phyloP scores from a whole-genome alignment of 1,140 invertebrate species.

The Drosophila micromelanica region DNA sequence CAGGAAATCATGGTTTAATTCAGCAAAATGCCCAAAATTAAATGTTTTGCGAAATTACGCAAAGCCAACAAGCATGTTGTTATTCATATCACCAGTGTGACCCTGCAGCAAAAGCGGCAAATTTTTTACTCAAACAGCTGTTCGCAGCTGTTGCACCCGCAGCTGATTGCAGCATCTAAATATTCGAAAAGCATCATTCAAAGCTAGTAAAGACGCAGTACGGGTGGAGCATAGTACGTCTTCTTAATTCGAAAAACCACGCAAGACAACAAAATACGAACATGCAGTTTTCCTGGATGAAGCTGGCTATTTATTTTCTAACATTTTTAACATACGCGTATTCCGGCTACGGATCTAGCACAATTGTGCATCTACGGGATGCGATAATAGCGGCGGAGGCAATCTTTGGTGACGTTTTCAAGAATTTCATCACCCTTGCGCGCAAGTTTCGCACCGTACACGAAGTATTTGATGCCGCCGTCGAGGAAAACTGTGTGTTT shows the following conservation, averaged over 20 bases:
- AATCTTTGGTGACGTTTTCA: conserved; percentile 90
- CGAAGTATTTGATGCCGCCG: conserved; percentile 92
- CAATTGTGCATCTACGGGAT: conserved; percentile 90
- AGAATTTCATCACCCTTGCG: conserved; percentile 90
- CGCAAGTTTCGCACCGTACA: conserved; percentile 91
- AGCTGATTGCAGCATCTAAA: conserved; percentile 39
- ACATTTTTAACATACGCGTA: conserved; percentile 92
- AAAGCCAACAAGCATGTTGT: conserved; percentile 14
- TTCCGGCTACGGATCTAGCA: conserved; percentile 91
- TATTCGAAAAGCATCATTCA: conserved; percentile 14
- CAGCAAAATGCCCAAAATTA: background rate
- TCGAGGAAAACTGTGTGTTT: conserved; percentile 92
- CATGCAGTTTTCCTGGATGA: conserved; percentile 89
- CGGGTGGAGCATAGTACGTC: background rate
- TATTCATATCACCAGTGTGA: conserved; percentile 22
- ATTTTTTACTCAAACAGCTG: conserved; percentile 5
- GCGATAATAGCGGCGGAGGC: conserved; percentile 91
- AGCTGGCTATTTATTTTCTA: conserved; percentile 89
- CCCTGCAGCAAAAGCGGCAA: background rate
- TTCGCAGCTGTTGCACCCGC: conserved; percentile 5
- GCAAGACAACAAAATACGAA: background rate
- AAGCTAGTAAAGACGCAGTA: conserved; percentile 17
- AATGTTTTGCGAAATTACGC: conserved; percentile 14
- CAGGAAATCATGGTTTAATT: conserved; percentile 34
- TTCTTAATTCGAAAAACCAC: background rate